These are phyloP conservation scores for Entosphenus tridentatus DNA, from an alignment of 2,113 vertebrate species.

Conservation along the genomic window DNA sequence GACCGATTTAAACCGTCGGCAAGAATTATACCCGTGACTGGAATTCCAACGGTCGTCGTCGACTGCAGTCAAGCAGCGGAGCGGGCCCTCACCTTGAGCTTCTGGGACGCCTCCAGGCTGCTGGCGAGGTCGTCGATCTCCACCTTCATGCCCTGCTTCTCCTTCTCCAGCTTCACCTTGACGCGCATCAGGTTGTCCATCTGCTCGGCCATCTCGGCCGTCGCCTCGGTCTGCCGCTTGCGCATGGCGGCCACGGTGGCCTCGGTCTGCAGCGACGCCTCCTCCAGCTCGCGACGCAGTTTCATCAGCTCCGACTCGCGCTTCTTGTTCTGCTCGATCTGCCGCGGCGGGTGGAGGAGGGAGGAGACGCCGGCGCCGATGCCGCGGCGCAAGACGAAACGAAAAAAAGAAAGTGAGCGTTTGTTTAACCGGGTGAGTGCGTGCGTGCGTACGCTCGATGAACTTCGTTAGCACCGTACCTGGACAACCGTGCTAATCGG, in stretches of 20 bases:
- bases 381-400: background rate
- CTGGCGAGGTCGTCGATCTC: slow-evolving; percentile 23
- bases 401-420: background rate
- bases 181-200: slow-evolving; percentile 24
- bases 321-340: slow-evolving; percentile 30
- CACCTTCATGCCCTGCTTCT: slow-evolving; percentile 26
- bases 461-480: no score
- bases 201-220: slow-evolving; percentile 24
- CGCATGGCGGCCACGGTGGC: slow-evolving; percentile 15
- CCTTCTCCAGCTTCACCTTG: slow-evolving; percentile 25
- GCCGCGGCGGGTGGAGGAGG: background rate
- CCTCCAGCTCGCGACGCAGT: slow-evolving; percentile 24
- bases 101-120: slow-evolving; percentile 19
- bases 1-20: no score
- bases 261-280: slow-evolving; percentile 20
- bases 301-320: slow-evolving; percentile 23
- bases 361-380: no score
- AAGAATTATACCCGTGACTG: no score
- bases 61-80: background rate
- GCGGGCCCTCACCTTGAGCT: slow-evolving; percentile 18
- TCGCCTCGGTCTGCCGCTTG: slow-evolving; percentile 21
- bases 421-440: no score
- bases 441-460: no score
- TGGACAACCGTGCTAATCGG: no score
- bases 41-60: no score